Evolutionary conservation across 2,888 invertebrate genomes (phyloP).

Genomic region (Cheilosia impressa): DNA sequence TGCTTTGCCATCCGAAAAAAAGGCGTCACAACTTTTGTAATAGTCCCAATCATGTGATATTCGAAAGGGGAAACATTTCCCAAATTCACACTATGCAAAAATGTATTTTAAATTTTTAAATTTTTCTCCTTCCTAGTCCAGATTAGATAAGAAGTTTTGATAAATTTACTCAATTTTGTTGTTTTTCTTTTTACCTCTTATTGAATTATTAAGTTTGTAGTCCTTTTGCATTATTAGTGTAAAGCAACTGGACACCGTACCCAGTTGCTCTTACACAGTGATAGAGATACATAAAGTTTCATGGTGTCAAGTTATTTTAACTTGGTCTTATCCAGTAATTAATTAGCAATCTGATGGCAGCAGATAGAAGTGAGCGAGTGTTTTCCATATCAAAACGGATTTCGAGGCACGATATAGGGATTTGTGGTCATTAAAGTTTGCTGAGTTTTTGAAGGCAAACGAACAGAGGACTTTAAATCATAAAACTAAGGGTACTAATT

Average conservation of each 20-base stretch:
- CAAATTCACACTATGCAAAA: slow-evolving; percentile 26
- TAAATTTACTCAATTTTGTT: not conserved
- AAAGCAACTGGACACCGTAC: slow-evolving; percentile 7
- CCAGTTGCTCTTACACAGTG: not conserved
- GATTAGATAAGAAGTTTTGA: not conserved
- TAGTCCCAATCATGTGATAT: slow-evolving; percentile 44
- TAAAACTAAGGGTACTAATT: not conserved
- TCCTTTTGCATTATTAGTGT: slow-evolving; percentile 60
- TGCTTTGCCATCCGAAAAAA: not conserved
- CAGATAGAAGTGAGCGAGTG: not conserved
- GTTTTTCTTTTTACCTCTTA: slow-evolving; percentile 26
- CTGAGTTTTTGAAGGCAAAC: not conserved
- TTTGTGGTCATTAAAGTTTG: slow-evolving; percentile 4
- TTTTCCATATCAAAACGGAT: not conserved
- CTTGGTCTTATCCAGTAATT: slow-evolving; percentile 46
- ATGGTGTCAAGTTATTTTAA: slow-evolving; percentile 28
- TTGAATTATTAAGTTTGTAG: slow-evolving; percentile 65
- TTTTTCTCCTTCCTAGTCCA: not conserved
- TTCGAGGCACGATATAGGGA: not conserved
- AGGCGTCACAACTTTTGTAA: slow-evolving; percentile 20
- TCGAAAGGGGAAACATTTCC: slow-evolving; percentile 32
- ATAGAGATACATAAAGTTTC: not conserved
- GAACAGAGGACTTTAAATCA: not conserved
- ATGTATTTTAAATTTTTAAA: not conserved
- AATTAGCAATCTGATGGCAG: slow-evolving; percentile 33